Conservation (phyloP, 2,888 invertebrate genomes). For the Oscheius myriophilus region DNA sequence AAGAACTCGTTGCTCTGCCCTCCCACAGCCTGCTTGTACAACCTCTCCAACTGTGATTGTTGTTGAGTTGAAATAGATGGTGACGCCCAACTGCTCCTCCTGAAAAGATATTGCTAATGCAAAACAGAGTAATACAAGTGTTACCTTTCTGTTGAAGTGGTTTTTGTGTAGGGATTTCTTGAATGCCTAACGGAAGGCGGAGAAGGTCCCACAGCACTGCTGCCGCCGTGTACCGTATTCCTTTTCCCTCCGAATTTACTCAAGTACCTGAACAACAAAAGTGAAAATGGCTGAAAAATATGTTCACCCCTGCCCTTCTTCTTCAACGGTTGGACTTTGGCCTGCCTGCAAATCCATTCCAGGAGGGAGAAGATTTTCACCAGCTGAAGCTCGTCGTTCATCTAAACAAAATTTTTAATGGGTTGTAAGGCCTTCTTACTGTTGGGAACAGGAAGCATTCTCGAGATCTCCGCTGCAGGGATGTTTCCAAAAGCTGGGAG, state of each 20-base stretch:
- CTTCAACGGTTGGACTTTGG: constrained; percentile 37
- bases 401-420: constrained; percentile 37
- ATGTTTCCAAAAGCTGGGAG: constrained; percentile 33
- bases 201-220: constrained; percentile 25
- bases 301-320: constrained; percentile 50
- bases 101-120: constrained; percentile 9
- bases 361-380: constrained; percentile 54
- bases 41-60: constrained; percentile 59
- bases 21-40: constrained; percentile 58
- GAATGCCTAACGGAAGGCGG: constrained; percentile 50
- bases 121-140: background rate
- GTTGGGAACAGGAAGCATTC: constrained; percentile 49
- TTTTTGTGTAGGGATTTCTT: constrained; percentile 58
- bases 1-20: constrained; percentile 19
- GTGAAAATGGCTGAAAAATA: background rate
- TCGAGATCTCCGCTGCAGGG: constrained; percentile 33
- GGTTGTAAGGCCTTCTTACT: constrained; percentile 17
- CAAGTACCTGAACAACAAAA: constrained; percentile 50
- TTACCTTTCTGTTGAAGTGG: constrained; percentile 42
- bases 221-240: constrained; percentile 60
- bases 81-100: constrained; percentile 68
- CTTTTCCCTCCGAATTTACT: constrained; percentile 63
- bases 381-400: constrained; percentile 65
- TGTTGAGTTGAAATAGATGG: constrained; percentile 60
- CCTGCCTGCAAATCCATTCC: constrained; percentile 16